Evolutionary conservation across 2,888 invertebrate genomes (phyloP).

Genomic region (Pilophorus perplexus): DNA sequence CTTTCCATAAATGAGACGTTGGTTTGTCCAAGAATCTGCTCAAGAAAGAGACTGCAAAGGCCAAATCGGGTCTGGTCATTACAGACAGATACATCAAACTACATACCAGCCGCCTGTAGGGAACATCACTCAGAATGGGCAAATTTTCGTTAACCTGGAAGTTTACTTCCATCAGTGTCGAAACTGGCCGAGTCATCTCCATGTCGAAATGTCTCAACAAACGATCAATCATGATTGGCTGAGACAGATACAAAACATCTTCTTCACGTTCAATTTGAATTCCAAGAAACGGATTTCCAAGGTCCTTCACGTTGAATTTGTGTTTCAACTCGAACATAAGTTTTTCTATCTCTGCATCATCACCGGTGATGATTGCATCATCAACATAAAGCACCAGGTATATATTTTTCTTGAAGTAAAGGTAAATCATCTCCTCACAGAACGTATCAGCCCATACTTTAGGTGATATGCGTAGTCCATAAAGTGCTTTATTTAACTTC

Average conservation of each 20-base stretch:
- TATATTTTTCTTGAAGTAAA: constrained; percentile 11
- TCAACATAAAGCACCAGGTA: constrained; percentile 31
- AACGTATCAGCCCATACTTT: no score
- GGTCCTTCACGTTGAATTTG: no score
- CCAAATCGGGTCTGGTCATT: constrained; percentile 18
- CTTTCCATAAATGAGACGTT: constrained; percentile 32
- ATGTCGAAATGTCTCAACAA: constrained; percentile 7
- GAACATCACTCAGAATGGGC: constrained; percentile 10
- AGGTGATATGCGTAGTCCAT: no score
- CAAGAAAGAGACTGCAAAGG: constrained; percentile 7
- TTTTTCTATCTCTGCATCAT: no score
- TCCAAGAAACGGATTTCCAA: no score
- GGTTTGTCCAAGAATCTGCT: constrained; percentile 43
- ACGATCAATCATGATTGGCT: constrained; percentile 32
- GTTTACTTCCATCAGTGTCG: constrained; percentile 41
- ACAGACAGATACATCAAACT: constrained; percentile 33
- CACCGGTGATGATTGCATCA: constrained; percentile 40
- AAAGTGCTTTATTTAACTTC: no score
- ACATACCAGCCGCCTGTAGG: constrained; percentile 41
- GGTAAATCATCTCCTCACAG: no score
- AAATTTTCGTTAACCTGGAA: constrained; percentile 13
- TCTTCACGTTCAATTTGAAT: no score
- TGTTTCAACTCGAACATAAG: no score
- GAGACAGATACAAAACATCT: constrained; percentile 4
- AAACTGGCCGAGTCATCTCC: constrained; percentile 14